Percentiles rank a stretch among this genome's conserved stretches.
These are phyloP conservation scores for Andrena fulva DNA, from an alignment of 2,888 invertebrate species.

Conservation along the genomic window DNA sequence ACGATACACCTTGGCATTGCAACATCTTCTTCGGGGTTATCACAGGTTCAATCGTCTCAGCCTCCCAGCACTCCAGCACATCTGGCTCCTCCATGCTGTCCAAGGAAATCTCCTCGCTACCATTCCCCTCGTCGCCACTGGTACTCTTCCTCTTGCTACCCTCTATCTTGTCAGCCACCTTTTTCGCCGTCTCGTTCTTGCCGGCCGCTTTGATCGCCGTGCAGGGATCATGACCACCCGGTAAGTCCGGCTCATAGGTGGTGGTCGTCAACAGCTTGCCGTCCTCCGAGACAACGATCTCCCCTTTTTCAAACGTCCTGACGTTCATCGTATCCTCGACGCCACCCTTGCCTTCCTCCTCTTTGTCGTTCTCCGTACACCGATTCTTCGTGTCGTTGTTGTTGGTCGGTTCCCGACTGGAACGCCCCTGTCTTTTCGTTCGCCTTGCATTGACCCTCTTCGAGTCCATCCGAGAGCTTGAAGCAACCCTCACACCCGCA, in stretches of 20 bases:
- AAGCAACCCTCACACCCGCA: slow-evolving; percentile 84
- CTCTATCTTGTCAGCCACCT: slow-evolving; percentile 20
- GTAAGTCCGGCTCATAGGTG: slow-evolving; percentile 67
- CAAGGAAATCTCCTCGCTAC: slow-evolving; percentile 66
- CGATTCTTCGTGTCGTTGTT: slow-evolving; percentile 71
- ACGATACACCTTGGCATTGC: slow-evolving; percentile 65
- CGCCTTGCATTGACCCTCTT: slow-evolving; percentile 67
- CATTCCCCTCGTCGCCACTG: slow-evolving; percentile 57
- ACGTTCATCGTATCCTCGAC: slow-evolving; percentile 72
- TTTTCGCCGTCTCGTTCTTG: slow-evolving; percentile 19
- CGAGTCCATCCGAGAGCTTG: slow-evolving; percentile 81
- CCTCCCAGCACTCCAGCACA: slow-evolving; percentile 85
- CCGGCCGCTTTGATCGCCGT: background rate
- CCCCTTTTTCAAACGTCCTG: slow-evolving; percentile 81
- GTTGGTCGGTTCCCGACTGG: slow-evolving; percentile 55
- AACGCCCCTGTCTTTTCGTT: slow-evolving; percentile 55
- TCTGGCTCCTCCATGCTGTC: slow-evolving; percentile 84
- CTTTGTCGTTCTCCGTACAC: slow-evolving; percentile 38
- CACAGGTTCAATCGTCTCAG: slow-evolving; percentile 80
- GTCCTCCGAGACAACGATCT: slow-evolving; percentile 80
- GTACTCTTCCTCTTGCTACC: slow-evolving; percentile 42
- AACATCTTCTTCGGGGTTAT: slow-evolving; percentile 71
- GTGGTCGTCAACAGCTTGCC: slow-evolving; percentile 79
- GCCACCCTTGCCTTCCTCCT: slow-evolving; percentile 64
- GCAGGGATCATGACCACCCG: slow-evolving; percentile 26